phyloP scores from a whole-genome alignment of 1,140 invertebrate species.

The Drosophila orosa region DNA sequence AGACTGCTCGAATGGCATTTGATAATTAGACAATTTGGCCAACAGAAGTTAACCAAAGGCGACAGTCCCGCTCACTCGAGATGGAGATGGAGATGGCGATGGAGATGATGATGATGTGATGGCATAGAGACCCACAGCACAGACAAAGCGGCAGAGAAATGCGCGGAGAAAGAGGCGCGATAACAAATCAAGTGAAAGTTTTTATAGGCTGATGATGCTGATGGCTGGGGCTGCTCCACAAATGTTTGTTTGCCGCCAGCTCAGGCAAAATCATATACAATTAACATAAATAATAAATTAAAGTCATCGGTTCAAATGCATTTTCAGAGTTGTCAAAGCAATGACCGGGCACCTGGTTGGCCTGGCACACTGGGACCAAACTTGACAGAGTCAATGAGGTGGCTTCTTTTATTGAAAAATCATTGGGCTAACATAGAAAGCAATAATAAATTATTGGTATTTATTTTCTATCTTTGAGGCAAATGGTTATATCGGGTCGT shows the following conservation, averaged over 20 bases:
- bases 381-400: background rate
- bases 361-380: slow-evolving; percentile 17
- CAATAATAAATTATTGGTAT: background rate
- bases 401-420: background rate
- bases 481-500: background rate
- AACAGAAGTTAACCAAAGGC: slow-evolving; percentile 29
- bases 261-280: slow-evolving; percentile 45
- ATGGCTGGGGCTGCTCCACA: slow-evolving; percentile 27
- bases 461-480: background rate
- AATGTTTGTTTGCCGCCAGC: slow-evolving; percentile 26
- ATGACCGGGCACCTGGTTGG: slow-evolving; percentile 27
- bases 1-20: slow-evolving; percentile 38
- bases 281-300: slow-evolving; percentile 55
- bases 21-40: slow-evolving; percentile 54
- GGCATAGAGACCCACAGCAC: slow-evolving; percentile 45
- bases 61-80: background rate
- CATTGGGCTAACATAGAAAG: background rate
- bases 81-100: slow-evolving; percentile 1
- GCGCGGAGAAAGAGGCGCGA: slow-evolving; percentile 34
- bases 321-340: slow-evolving; percentile 37
- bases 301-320: slow-evolving; percentile 49
- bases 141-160: slow-evolving; percentile 31
- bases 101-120: slow-evolving; percentile 5
- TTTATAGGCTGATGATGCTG: slow-evolving; percentile 46
- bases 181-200: slow-evolving; percentile 56